These are phyloP conservation scores for Drosophila funebris DNA, from an alignment of 1,140 invertebrate species.

Conservation along the genomic window DNA sequence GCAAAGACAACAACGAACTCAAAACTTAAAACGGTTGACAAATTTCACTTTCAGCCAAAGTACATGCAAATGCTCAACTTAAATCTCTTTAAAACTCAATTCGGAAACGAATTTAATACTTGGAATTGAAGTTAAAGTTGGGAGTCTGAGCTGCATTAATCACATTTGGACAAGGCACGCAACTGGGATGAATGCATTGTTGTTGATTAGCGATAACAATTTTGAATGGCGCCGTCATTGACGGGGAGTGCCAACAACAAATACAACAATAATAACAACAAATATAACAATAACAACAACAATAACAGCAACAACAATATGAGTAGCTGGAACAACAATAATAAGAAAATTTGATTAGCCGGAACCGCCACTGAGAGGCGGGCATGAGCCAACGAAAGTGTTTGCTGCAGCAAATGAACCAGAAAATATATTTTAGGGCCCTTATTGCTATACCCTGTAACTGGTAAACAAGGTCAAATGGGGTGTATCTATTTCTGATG, in stretches of 20 bases:
- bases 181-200: constrained; percentile 34
- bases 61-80: constrained; percentile 28
- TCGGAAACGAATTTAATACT: not conserved
- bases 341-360: constrained; percentile 48
- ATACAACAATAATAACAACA: constrained; percentile 5
- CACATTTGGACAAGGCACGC: constrained; percentile 39
- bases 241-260: constrained; percentile 27
- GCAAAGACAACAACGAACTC: constrained; percentile 27
- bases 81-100: constrained; percentile 16
- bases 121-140: constrained; percentile 7
- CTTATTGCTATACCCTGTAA: constrained; percentile 3
- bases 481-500: not conserved
- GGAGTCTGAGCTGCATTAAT: constrained; percentile 23
- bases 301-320: constrained; percentile 11
- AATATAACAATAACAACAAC: constrained; percentile 10
- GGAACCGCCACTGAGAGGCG: constrained; percentile 15
- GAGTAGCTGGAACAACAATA: constrained; percentile 16
- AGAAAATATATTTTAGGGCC: constrained; percentile 11
- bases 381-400: constrained; percentile 33
- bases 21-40: constrained; percentile 37
- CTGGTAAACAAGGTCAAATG: not conserved
- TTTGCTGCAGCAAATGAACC: constrained; percentile 31
- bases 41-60: constrained; percentile 69
- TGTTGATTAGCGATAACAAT: constrained; percentile 50
- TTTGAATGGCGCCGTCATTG: constrained; percentile 29